Conservation (phyloP, 2,888 invertebrate genomes). For the Orthosia incerta region DNA sequence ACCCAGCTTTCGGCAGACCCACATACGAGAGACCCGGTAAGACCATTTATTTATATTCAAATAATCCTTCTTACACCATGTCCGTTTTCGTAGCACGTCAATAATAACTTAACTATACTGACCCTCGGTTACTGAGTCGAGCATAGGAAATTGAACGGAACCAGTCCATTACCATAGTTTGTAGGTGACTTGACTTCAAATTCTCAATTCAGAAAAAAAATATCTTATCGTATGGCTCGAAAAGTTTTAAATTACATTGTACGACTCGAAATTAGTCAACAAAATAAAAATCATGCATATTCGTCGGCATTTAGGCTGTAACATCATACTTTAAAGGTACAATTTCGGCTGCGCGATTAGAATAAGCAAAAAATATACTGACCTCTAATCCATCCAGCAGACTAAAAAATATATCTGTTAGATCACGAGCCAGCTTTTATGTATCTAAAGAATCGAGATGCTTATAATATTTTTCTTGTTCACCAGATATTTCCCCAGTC, state of each 20-base stretch:
- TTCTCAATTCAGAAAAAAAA: background rate
- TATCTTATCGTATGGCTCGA: too few species aligned
- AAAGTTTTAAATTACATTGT: background rate
- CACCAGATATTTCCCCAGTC: conserved; percentile 8
- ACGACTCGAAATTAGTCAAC: background rate
- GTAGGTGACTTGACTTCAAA: background rate
- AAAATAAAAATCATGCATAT: background rate
- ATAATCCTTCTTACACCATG: background rate
- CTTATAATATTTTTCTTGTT: conserved; percentile 5
- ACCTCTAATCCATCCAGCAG: too few species aligned
- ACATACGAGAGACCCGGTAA: conserved; percentile 18
- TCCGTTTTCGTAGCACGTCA: background rate
- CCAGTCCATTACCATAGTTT: background rate
- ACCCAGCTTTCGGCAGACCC: conserved; percentile 49
- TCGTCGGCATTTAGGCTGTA: background rate
- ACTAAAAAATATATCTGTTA: background rate
- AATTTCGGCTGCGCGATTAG: background rate
- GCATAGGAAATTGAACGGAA: background rate
- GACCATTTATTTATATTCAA: background rate
- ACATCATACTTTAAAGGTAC: background rate
- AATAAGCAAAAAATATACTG: too few species aligned
- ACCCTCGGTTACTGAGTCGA: background rate
- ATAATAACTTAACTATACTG: background rate
- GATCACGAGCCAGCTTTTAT: background rate
- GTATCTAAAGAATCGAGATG: background rate